Percentiles rank a stretch among this genome's conserved stretches.
phyloP scores from a whole-genome alignment of 92 coral and sea anemone genomes.

The Actinernus sp. region DNA sequence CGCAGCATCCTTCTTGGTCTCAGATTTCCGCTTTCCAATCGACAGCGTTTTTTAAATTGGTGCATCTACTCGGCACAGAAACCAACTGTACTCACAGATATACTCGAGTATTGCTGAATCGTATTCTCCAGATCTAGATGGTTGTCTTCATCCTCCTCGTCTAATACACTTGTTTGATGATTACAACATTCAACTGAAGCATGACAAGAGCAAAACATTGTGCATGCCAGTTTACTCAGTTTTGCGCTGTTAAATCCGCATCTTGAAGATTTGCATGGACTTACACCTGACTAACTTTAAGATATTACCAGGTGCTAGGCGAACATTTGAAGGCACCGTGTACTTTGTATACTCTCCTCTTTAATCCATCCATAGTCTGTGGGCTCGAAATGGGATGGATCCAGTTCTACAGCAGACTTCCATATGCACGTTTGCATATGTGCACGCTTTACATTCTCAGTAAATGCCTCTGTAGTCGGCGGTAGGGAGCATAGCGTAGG shows the following conservation, averaged over 20 bases:
- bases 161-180: slow-evolving; percentile 7
- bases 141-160: too few species aligned
- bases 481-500: slow-evolving; percentile 61
- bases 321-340: slow-evolving; percentile 46
- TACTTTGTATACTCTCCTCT: slow-evolving; percentile 47
- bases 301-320: slow-evolving; percentile 57
- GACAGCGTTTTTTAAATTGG: too few species aligned
- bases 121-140: too few species aligned
- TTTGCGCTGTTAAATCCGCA: slow-evolving; percentile 48
- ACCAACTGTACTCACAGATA: too few species aligned
- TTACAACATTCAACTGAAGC: slow-evolving; percentile 59
- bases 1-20: too few species aligned
- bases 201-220: slow-evolving; percentile 55
- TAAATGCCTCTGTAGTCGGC: slow-evolving; percentile 65
- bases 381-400: slow-evolving; percentile 67
- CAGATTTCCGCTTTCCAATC: too few species aligned
- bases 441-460: slow-evolving; percentile 65
- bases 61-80: too few species aligned
- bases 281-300: slow-evolving; percentile 52
- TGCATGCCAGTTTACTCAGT: slow-evolving; percentile 54
- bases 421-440: slow-evolving; percentile 63
- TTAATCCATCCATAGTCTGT: slow-evolving; percentile 46
- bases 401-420: slow-evolving; percentile 60
- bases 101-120: too few species aligned
- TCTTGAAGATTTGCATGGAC: slow-evolving; percentile 42